Base-by-base conservation (phyloP, 2,797 vertebrate species). In the Poeciliopsis infans region DNA sequence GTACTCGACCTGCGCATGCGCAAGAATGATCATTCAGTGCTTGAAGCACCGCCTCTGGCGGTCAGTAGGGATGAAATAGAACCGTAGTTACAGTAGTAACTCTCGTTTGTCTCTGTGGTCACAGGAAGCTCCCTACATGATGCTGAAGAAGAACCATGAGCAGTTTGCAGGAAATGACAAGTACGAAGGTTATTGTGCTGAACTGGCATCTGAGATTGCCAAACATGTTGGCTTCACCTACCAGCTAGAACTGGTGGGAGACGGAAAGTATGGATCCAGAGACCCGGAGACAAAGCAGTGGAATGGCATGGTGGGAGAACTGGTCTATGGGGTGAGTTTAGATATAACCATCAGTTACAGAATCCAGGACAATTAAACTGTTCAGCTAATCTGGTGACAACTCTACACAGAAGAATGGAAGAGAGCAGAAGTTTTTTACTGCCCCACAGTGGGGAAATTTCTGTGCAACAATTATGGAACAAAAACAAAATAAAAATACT, bases 261-360 rank as follows among this genome's bases (percentile, higher is more conserved):
- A 99, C 4, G 97, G 97, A 51, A 99, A 99, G 85, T 99, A 99
- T 0, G 98, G 98, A 5, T 96, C 98, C 75, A 90, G 96, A 0
- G 97, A 99, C 74, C 41, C 94, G 0, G 96, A 97, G 2, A 95
- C 95, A 7, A 98, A 97, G 89, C 96, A 97, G 23, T 99, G 98
- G 98, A 99, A 99, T 0, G 98, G 98, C 91, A 99, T 99, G 98
- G 98, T 99, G 94, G 98, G 98, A 79, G 98, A 99, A 66, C 96
- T 99, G 36, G 97, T 99, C 5, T 99, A 99, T 3, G 97, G 98
- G 88, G 98, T 99, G 94, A 96, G 98, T 70, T 45, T 70, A 11
- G 23, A 70, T 28, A 16, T 15, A 7, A 28, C 16, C 45, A 25
- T 12, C 68, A n/a, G 43, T 28, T 43, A n/a, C 23, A 13, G 39